Evolutionary conservation across 64 coral and sea anemone genomes (phyloP).

Genomic region (Hydrozoanthus tunicans): DNA sequence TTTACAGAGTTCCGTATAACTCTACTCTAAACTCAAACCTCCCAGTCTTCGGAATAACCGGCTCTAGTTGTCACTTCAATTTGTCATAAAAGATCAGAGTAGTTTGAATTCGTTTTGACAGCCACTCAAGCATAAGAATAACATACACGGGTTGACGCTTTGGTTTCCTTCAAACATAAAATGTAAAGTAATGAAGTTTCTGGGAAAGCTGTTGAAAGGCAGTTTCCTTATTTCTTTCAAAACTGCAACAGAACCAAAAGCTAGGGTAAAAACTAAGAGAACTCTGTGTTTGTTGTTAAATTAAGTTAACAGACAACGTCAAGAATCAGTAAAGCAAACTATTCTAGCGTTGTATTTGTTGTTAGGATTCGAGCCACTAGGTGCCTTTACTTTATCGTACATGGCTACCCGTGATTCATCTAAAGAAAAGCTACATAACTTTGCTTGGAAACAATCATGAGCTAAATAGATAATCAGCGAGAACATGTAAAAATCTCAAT

Average conservation of each 20-base stretch:
- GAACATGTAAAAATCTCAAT: constrained; percentile 2
- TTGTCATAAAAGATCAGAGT: background rate
- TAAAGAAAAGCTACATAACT: background rate
- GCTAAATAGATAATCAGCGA: constrained; percentile 38
- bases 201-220: background rate
- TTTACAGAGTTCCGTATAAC: background rate
- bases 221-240: background rate
- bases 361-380: background rate
- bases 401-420: background rate
- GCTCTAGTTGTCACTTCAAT: constrained; percentile 3
- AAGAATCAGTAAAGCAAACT: background rate
- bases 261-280: background rate
- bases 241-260: constrained; percentile 5
- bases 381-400: background rate
- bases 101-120: constrained; percentile 16
- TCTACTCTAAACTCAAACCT: background rate
- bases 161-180: background rate
- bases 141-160: background rate
- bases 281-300: background rate
- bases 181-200: background rate
- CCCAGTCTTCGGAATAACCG: constrained; percentile 13
- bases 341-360: background rate
- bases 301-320: background rate
- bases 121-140: constrained; percentile 18
- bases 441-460: background rate